Conservation (phyloP, 1,140 invertebrate species). For the Monochamus saltuarius region DNA sequence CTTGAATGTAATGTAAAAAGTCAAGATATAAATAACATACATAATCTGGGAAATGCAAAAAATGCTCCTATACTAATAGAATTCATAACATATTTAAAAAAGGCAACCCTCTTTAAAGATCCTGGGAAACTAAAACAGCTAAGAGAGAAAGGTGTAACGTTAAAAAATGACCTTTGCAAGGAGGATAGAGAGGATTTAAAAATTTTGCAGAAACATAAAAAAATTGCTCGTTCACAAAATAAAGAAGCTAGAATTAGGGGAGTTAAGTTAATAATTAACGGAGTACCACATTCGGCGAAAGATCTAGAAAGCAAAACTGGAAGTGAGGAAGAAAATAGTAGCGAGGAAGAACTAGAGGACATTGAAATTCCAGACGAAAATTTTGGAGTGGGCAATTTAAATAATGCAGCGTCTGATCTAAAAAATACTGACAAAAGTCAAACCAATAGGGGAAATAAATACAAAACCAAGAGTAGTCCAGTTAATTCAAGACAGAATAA, state of each 20-base stretch:
- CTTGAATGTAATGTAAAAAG: neutral
- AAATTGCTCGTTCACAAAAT: neutral
- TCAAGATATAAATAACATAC: constrained; percentile 4
- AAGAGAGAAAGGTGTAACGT: neutral
- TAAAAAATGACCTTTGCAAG: neutral
- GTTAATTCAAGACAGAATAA: too few species aligned
- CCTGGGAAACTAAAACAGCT: neutral
- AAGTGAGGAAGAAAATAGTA: neutral
- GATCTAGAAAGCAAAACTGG: neutral
- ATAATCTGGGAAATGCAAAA: neutral
- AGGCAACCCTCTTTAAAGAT: neutral
- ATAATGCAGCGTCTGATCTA: too few species aligned
- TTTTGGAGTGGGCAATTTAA: too few species aligned
- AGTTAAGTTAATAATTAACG: too few species aligned
- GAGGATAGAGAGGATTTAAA: constrained; percentile 2
- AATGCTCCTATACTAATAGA: neutral
- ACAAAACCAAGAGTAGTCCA: too few species aligned
- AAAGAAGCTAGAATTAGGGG: too few species aligned
- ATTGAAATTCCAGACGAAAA: too few species aligned
- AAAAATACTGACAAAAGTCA: too few species aligned
- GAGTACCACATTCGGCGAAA: too few species aligned
- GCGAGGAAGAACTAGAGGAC: neutral
- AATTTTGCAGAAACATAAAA: neutral
- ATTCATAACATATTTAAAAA: neutral
- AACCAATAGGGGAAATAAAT: too few species aligned